A percentile compares a stretch with the other conserved stretches of the same genome.
phyloP scores from a whole-genome alignment of 1,140 invertebrate genomes.

The Lucilia sericata region DNA sequence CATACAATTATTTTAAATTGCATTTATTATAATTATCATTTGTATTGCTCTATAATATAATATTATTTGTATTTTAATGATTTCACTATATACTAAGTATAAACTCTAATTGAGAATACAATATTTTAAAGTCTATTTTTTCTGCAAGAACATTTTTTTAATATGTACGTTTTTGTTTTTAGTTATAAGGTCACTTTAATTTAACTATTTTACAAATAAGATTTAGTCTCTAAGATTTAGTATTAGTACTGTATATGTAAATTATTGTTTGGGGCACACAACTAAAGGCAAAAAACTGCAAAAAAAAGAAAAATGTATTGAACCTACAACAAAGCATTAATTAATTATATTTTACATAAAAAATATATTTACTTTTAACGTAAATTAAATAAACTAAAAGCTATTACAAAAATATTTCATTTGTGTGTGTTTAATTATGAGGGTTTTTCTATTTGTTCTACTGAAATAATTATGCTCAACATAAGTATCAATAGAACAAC shows the following conservation, averaged over 20 bases:
- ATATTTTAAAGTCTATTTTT: constrained; percentile 14
- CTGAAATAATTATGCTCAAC: constrained; percentile 38
- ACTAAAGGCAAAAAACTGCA: not conserved
- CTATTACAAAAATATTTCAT: not conserved
- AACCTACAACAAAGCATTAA: not conserved
- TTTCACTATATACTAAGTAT: not conserved
- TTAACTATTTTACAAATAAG: constrained; percentile 13
- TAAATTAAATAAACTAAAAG: not conserved
- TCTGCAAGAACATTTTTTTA: not conserved
- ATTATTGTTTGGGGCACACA: constrained; percentile 5
- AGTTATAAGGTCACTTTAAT: constrained; percentile 4
- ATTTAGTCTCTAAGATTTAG: not conserved
- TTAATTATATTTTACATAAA: constrained; percentile 9
- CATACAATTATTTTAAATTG: not conserved
- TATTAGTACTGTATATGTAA: not conserved
- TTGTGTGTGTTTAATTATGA: not conserved
- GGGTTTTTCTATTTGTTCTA: not conserved
- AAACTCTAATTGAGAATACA: constrained; percentile 23
- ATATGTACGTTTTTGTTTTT: constrained; percentile 31
- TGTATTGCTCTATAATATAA: not conserved
- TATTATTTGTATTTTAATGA: constrained; percentile 3
- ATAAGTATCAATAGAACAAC: constrained; percentile 31
- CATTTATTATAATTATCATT: constrained; percentile 14
- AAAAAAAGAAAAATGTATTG: not conserved
- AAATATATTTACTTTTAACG: not conserved